Evolutionary conservation across 2,797 vertebrate genomes (phyloP).

Genomic region (Sebastes kiyomatsui): DNA sequence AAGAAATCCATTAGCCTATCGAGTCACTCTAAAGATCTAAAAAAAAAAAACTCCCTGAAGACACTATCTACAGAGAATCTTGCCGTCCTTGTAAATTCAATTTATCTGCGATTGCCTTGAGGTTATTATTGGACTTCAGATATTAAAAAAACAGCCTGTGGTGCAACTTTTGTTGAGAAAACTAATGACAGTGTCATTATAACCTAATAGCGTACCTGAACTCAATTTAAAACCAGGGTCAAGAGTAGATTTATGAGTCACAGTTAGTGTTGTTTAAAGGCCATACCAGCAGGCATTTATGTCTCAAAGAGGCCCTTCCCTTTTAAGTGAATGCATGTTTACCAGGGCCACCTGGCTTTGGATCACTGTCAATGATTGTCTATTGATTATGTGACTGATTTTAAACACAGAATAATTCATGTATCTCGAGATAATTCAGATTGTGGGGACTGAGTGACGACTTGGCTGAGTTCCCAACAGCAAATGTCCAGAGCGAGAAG

Average conservation of each 20-base stretch:
- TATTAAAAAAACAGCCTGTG: conserved; percentile 24
- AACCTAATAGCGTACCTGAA: conserved; percentile 2
- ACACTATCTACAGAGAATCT: conserved; percentile 25
- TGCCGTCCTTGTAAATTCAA: conserved; percentile 32
- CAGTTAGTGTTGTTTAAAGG: conserved; percentile 4
- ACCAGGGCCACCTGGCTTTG: conserved; percentile 14
- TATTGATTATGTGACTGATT: conserved; percentile 51
- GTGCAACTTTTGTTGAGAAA: conserved; percentile 10
- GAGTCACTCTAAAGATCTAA: conserved; percentile 17
- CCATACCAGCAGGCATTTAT: background rate
- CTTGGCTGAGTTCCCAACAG: background rate
- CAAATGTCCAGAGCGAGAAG: background rate
- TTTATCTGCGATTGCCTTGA: conserved; percentile 34
- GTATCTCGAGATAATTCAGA: background rate
- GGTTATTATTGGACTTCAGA: conserved; percentile 34
- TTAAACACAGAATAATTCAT: conserved; percentile 50
- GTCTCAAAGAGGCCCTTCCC: background rate
- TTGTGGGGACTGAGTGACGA: background rate
- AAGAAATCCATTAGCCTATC: conserved; percentile 16
- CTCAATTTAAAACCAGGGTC: conserved; percentile 16
- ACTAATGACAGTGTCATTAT: background rate
- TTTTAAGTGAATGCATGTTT: conserved; percentile 28
- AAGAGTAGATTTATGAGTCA: background rate
- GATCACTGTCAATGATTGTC: conserved; percentile 10
- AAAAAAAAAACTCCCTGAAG: conserved; percentile 1